Conservation (phyloP, 2,888 invertebrate species). For the Melanostoma scalare region DNA sequence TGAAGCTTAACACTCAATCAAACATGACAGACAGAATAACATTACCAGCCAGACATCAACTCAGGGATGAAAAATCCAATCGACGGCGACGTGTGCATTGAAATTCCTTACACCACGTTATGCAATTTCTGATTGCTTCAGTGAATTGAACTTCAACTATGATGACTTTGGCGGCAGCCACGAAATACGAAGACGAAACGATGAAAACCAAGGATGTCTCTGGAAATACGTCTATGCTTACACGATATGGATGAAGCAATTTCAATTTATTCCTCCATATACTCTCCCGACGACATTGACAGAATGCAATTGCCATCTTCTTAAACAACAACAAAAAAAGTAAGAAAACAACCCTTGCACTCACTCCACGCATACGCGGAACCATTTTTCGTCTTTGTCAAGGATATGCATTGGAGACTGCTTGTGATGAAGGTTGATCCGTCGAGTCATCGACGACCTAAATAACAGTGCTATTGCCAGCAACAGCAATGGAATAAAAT, state of each 20-base stretch:
- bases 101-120: slow-evolving; percentile 70
- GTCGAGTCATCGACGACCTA: slow-evolving; percentile 41
- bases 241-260: slow-evolving; percentile 27
- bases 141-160: slow-evolving; percentile 56
- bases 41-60: slow-evolving; percentile 41
- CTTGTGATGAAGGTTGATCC: slow-evolving; percentile 36
- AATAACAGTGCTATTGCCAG: slow-evolving; percentile 43
- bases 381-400: slow-evolving; percentile 59
- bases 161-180: slow-evolving; percentile 20
- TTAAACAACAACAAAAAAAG: slow-evolving; percentile 38
- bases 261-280: slow-evolving; percentile 50
- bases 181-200: slow-evolving; percentile 11
- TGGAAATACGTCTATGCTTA: slow-evolving; percentile 40
- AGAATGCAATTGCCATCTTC: slow-evolving; percentile 66
- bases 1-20: slow-evolving; percentile 35
- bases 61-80: slow-evolving; percentile 56
- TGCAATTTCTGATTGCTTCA: slow-evolving; percentile 71
- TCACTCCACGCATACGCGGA: slow-evolving; percentile 12
- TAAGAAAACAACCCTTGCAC: slow-evolving; percentile 3
- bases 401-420: slow-evolving; percentile 47
- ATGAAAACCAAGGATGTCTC: slow-evolving; percentile 31
- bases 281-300: slow-evolving; percentile 51
- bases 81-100: slow-evolving; percentile 59
- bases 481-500: slow-evolving; percentile 41
- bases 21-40: slow-evolving; percentile 35